Evolutionary conservation across 2,888 invertebrate species (phyloP).

Genomic region (Lithosia quadra): DNA sequence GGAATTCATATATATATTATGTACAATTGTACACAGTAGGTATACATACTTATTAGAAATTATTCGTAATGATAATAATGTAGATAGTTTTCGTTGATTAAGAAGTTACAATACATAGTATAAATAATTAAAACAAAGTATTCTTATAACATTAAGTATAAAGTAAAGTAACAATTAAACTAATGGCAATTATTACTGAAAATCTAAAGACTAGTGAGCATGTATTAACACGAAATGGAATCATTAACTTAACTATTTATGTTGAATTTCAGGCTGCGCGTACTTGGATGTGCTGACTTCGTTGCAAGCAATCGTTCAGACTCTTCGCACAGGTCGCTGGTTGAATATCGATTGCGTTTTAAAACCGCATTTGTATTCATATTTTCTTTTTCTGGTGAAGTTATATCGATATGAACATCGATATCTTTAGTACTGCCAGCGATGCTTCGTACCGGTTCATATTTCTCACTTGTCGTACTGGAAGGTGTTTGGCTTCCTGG

Average conservation of each 20-base stretch:
- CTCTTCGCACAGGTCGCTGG: slow-evolving; percentile 89
- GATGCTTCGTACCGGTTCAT: slow-evolving; percentile 68
- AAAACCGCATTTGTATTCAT: slow-evolving; percentile 64
- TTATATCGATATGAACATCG: slow-evolving; percentile 69
- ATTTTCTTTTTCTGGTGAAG: slow-evolving; percentile 71
- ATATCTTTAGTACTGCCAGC: slow-evolving; percentile 73
- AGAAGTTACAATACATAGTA: slow-evolving; percentile 43
- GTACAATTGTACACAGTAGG: slow-evolving; percentile 13
- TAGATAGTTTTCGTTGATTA: slow-evolving; percentile 57
- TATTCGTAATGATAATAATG: slow-evolving; percentile 43
- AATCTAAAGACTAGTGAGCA: slow-evolving; percentile 77
- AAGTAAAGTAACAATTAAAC: slow-evolving; percentile 55
- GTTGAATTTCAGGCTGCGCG: slow-evolving; percentile 88
- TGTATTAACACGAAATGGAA: slow-evolving; percentile 68
- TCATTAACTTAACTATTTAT: slow-evolving; percentile 76
- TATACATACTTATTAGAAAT: slow-evolving; percentile 40
- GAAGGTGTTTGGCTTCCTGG: slow-evolving; percentile 80
- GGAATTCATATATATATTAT: slow-evolving; percentile 29
- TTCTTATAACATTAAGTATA: slow-evolving; percentile 45
- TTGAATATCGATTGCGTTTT: slow-evolving; percentile 88
- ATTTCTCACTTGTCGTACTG: slow-evolving; percentile 76
- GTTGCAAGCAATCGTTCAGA: slow-evolving; percentile 86
- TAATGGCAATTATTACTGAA: slow-evolving; percentile 58
- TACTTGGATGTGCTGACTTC: slow-evolving; percentile 87
- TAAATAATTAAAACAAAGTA: slow-evolving; percentile 38